A percentile compares a stretch with the other conserved stretches of the same genome.
Conservation (phyloP, 2,797 vertebrate genomes). For the Prunella strophiata region DNA sequence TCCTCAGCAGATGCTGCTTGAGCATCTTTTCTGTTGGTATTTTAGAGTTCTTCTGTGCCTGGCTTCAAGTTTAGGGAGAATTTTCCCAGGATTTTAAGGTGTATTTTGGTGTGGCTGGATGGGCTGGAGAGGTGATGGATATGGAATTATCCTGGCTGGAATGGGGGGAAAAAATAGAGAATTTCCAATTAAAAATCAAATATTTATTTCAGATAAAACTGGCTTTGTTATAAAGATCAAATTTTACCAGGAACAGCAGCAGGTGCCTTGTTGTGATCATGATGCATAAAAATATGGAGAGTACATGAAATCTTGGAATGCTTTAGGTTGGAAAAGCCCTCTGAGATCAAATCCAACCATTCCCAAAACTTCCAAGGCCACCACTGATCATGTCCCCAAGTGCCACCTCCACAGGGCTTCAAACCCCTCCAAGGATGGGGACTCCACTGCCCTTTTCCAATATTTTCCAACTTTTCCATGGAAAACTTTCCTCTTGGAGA, state of each 20-base stretch:
- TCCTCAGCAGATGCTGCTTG: neutral
- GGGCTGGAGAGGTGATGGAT: neutral
- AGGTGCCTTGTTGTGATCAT: neutral
- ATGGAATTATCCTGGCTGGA: neutral
- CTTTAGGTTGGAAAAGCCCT: neutral
- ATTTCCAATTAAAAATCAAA: neutral
- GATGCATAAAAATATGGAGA: neutral
- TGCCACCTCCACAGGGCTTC: neutral
- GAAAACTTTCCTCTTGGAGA: neutral
- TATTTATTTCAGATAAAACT: neutral
- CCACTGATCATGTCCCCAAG: neutral
- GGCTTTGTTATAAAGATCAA: neutral
- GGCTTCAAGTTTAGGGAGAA: neutral
- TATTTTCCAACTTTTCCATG: neutral
- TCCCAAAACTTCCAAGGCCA: neutral
- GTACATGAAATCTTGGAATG: neutral
- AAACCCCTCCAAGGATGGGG: neutral
- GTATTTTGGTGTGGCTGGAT: neutral
- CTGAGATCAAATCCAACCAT: neutral
- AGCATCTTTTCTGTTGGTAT: neutral
- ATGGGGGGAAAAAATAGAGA: neutral
- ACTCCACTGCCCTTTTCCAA: neutral
- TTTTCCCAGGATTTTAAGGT: neutral
- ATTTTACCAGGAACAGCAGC: rapidly evolving
- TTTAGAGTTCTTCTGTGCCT: neutral